Evolutionary conservation across 1,140 invertebrate species (phyloP), one percentile per base, ranked within the genome.

Genomic region (Leptoteleia sp.): DNA sequence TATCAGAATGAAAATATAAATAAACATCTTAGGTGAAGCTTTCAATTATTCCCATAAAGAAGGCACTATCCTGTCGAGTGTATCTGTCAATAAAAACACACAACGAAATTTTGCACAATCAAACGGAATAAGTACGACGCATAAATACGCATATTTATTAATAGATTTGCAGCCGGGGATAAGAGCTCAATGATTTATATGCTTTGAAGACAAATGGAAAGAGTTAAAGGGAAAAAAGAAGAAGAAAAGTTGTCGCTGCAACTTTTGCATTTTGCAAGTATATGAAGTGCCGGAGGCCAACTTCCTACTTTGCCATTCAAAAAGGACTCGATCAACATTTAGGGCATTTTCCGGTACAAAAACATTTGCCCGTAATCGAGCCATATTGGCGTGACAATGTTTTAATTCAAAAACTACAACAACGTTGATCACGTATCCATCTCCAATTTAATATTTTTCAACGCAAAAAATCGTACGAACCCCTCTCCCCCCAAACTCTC

Each of bases 121-220:
- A 61, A 57, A 61, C 35, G 45, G 25, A 50, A 42, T 12, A 45
- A 59, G 31, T 16, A n/a, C 9, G 54, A 5, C 37, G 37, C 43
- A 43, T 37, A 62, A 45, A 47, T 57, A 67, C 35, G 65, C 71
- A 77, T 65, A 71, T 77, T 77, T 67, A 77, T 77, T 59, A 70
- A 54, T 57, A 54, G 61, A 27, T 43, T 40, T 31, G 45, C 22
- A 40, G 65, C 15, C 40, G 65, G 50, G 65, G 45, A 62, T 57
- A 57, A 64, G 47, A 65, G 50, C 42, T 38, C 59, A 77, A 71
- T 67, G 61, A 78, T 78, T 72, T 67, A 72, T 71, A 45, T 43
- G 59, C 42, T 15, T 0, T 8, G 40, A 72, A 72, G 47, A 72
- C 45, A 61, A 72, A 55, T 68, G 64, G 57, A 62, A 55, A 50